Base-by-base conservation (phyloP, 2,797 vertebrate species). In the Agapornis canus region DNA sequence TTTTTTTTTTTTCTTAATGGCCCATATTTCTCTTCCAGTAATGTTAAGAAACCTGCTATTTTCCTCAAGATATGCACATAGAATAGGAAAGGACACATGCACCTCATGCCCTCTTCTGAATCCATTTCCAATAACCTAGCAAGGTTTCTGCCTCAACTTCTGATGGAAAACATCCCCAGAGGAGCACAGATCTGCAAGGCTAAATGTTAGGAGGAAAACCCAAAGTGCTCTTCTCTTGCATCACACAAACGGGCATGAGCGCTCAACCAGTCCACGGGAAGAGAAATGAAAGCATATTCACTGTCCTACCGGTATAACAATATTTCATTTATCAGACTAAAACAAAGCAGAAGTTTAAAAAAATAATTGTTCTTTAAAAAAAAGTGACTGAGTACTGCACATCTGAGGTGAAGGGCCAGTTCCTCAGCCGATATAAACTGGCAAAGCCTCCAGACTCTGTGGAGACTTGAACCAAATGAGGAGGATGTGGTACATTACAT, bases 261-360 rank as follows among this genome's bases (percentile, higher is more conserved):
- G 79, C 71, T 57, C 72, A 78, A 54, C 83, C 21, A 78, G 51
- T 52, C 84, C 92, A 61, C 32, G 2, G 19, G 32, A n/a, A 42
- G 11, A 90, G 16, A 77, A 23, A 81, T 18, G 16, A 73, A 96
- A 96, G 82, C 31, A 95, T 13, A 48, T 52, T 59, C 61, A 26
- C 39, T 56, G 32, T 59, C 43, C 59, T 32, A 48, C 35, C 37
- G 15, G 14, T 37, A 10, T 40, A 71, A 31, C 32, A 64, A 13
- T 86, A 93, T 88, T 72, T 72, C 91, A 92, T 59, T 95, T 92
- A 80, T 37, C 29, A 71, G 80, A 59, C 51, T 82, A 93, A 96
- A 94, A 43, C 42, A 94, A 94, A 76, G 42, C 47, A 91, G 57
- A 92, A 57, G 31, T 56, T 91, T 91, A 60, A 65, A 76, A 35